Evolutionary conservation across 2,888 invertebrate genomes (phyloP), one percentile per base, ranked within the genome.

Genomic region (Hymenopus coronatus): DNA sequence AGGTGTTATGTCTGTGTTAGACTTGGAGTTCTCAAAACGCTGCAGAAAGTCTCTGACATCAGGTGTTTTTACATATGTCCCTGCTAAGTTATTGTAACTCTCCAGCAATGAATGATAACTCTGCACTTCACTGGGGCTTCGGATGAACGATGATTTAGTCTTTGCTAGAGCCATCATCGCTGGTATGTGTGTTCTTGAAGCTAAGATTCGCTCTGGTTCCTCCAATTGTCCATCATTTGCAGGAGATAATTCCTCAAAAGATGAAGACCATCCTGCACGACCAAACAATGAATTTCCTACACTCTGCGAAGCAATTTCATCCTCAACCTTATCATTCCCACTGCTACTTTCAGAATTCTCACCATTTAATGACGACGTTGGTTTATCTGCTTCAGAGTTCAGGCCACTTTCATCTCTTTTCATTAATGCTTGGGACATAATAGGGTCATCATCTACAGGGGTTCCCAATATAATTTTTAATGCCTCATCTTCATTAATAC

Each of bases 401-500:
- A 82, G 89, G 15, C 82, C 14, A 8, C 30, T 89, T 85, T 90
- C 90, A 70, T 70, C 6, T 70, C 54, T 70, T 70, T 70, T 70
- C 54, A 70, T 70, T 70, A 70, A 70, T 20, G 54, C 54, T 70
- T 70, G 20, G 70, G 89, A 87, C 14, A 87, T n/a, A 28, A 82
- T 12, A 28, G 89, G 90, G 92, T 93, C 92, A 92, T 94, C 95
- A 30, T 94, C 84, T 9, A 90, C 90, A 25, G 91, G 89, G 15
- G 91, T 91, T 14, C 91, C 94, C 84, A 97, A 93, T 91, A 97
- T 96, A 83, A 96, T 96, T 92, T 95, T 95, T 82, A 97, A 93
- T 30, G 96, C 96, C 92, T 96, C 96, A 92, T 97, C 96, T 92
- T 96, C 96, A 92, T 95, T 95, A 8, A 96, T 92, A 25, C 91